Base-by-base conservation (phyloP, 1,140 invertebrate genomes). In the Drosophila burlai region DNA sequence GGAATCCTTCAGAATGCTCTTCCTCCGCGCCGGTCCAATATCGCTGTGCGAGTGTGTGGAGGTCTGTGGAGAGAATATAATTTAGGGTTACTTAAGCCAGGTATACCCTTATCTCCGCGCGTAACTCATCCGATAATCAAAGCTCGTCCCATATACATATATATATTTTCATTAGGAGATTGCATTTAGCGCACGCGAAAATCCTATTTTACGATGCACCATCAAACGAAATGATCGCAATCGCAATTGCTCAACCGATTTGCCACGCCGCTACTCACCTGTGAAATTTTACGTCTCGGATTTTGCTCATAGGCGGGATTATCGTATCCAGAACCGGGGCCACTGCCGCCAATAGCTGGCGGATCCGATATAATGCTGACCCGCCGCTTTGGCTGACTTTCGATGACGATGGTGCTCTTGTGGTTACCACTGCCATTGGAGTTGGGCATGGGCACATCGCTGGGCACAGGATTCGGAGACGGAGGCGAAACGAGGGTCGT, bases 1-100 rank as follows among this genome's bases (percentile, higher is more conserved):
- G 45, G 93, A 92, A 85, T 95, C 95, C 86, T 95, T 94, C 31
- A 95, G 91, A 79, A 95, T 95, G 87, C 95, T 95, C 90, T 95
- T 95, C 72, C 95, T 95, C 76, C 95, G 93, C 46, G 95, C 94
- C 9, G 95, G 95, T 29, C 92, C 92, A 24, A 92, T 83, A 38
- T 92, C 92, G 45, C 69, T 74, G 63, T 92, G 92, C 36, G 92
- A 92, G 63, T 92, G 91, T 54, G 84, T 90, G 9, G 92, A 92
- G 8, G 86, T 89, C 92, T 92, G 43, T 38, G 46, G 24, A 29
- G 6, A 40, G 52, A 74, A 79, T 40, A 47, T 24, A 2, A 36
- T 38, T 59, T 5, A n/a, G 9, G 11, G n/a, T 46, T 67, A 58
- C n/a, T 76, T 26, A 26, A 1, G 11, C n/a, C 26, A 21, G 31